A percentile compares a stretch with the other conserved stretches of the same genome.
Evolutionary conservation across 2,797 vertebrate genomes (phyloP).

Genomic region (Pseudochirops corinnae): DNA sequence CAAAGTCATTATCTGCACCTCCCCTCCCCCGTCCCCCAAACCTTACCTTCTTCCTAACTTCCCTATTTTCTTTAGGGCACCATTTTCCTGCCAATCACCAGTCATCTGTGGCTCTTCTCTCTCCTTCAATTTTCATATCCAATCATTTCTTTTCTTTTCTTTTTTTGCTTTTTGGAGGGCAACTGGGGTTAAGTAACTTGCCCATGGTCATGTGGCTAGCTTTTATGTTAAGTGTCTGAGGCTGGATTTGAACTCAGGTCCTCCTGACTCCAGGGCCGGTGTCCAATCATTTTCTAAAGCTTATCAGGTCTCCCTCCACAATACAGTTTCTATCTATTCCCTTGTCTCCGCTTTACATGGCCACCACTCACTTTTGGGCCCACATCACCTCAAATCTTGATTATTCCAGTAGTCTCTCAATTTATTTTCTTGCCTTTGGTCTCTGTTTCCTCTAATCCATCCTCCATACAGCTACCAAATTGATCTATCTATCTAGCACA

Average conservation of each 20-base stretch:
- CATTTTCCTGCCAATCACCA: neutral
- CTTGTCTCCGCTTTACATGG: neutral
- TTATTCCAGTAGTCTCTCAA: neutral
- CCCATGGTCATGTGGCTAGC: no score
- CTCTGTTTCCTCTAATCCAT: no score
- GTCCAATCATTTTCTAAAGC: neutral
- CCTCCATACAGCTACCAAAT: no score
- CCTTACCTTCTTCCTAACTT: neutral
- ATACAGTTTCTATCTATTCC: neutral
- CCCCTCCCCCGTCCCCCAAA: neutral
- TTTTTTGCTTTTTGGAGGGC: no score
- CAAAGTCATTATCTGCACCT: neutral
- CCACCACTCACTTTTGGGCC: neutral
- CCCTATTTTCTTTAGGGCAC: neutral
- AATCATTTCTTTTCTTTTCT: neutral
- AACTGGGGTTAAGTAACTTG: no score
- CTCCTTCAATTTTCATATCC: neutral
- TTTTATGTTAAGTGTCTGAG: no score
- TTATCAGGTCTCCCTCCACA: neutral
- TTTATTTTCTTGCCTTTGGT: no score
- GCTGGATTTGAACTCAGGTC: no score
- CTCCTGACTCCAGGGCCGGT: no score
- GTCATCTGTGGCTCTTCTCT: neutral
- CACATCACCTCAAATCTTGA: neutral
- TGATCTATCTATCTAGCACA: no score